Evolutionary conservation across 2,888 invertebrate genomes (phyloP).

Genomic region (Habrosyne pyritoides): DNA sequence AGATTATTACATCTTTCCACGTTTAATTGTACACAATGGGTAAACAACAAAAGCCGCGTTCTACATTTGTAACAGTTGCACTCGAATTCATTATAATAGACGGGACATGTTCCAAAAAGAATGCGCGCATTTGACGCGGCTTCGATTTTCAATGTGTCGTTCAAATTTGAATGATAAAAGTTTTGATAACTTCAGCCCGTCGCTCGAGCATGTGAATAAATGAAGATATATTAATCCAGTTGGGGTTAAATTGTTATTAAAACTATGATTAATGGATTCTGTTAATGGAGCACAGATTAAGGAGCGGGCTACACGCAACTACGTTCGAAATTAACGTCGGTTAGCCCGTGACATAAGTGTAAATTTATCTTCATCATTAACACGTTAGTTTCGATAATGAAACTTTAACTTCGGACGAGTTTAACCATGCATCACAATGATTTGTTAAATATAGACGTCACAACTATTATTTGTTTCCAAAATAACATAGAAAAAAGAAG

Average conservation of each 20-base stretch:
- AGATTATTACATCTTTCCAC: slow-evolving; percentile 81
- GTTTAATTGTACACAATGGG: slow-evolving; percentile 81
- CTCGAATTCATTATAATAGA: slow-evolving; percentile 63
- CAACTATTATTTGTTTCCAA: slow-evolving; percentile 14
- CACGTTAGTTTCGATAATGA: slow-evolving; percentile 56
- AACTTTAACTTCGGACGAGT: slow-evolving; percentile 37
- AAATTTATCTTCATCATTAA: slow-evolving; percentile 79
- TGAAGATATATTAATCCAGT: slow-evolving; percentile 83
- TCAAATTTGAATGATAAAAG: slow-evolving; percentile 79
- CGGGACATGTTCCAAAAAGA: slow-evolving; percentile 43
- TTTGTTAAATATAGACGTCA: slow-evolving; percentile 46
- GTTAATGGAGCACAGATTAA: slow-evolving; percentile 80
- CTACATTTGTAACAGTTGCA: slow-evolving; percentile 75
- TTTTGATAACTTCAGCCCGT: slow-evolving; percentile 53
- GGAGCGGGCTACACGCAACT: slow-evolving; percentile 73
- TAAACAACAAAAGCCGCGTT: slow-evolving; percentile 73
- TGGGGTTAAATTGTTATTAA: slow-evolving; percentile 83
- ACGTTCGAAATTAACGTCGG: slow-evolving; percentile 69
- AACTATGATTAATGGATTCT: slow-evolving; percentile 80
- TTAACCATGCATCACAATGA: slow-evolving; percentile 41
- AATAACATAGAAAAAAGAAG: too few species aligned
- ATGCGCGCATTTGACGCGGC: slow-evolving; percentile 67
- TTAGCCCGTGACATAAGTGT: slow-evolving; percentile 67
- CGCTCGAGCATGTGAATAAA: slow-evolving; percentile 66
- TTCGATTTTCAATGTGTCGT: slow-evolving; percentile 61